Conservation (phyloP, 1,140 invertebrate species). For the Protaetia brevitarsis region DNA sequence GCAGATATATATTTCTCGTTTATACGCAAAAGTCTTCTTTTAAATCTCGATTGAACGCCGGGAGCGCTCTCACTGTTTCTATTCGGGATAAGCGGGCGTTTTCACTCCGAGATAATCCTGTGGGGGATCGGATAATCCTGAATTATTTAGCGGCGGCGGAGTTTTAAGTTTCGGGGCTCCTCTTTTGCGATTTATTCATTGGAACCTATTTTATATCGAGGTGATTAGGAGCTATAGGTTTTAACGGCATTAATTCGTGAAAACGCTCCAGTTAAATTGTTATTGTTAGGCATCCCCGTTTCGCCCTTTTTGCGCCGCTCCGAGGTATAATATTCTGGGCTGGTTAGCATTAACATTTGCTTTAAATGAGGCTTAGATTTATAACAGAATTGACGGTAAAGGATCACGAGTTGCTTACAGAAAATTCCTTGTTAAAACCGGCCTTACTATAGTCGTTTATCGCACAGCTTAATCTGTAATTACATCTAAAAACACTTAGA, state of each 20-base stretch:
- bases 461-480: no score
- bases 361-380: background rate
- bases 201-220: slow-evolving; percentile 7
- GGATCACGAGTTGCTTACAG: background rate
- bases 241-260: background rate
- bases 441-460: background rate
- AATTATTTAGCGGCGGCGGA: slow-evolving; percentile 11
- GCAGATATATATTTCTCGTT: slow-evolving; percentile 5
- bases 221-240: slow-evolving; percentile 2
- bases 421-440: background rate
- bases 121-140: background rate
- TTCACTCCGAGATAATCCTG: background rate
- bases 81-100: slow-evolving; percentile 8
- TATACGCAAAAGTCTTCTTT: slow-evolving; percentile 3
- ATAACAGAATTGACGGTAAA: background rate
- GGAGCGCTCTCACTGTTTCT: background rate
- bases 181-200: slow-evolving; percentile 2
- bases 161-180: background rate
- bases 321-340: background rate
- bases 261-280: background rate
- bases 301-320: background rate
- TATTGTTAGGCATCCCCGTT: background rate
- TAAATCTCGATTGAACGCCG: slow-evolving; percentile 11
- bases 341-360: background rate
- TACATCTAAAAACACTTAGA: no score